Base-by-base conservation (phyloP, 2,797 vertebrate species). In the Meda fulgida region DNA sequence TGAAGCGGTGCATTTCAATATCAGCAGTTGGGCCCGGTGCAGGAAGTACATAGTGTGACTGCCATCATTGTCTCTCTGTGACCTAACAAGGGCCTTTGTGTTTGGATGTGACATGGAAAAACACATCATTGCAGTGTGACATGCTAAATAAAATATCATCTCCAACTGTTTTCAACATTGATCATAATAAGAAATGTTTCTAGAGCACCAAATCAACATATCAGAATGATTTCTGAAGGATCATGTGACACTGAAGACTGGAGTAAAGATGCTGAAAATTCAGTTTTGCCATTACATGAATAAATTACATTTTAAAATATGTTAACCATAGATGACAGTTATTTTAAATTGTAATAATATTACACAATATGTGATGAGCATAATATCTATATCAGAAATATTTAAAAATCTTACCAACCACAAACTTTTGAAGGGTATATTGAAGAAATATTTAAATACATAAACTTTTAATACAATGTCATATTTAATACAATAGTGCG, bases 1-100 rank as follows among this genome's bases (percentile, higher is more conserved):
- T 91, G 86, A 93, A 95, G 95, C 91, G 92, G 92, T 0, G 84
- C 92, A 93, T 93, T 93, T 89, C 89, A 94, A 93, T 90, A 92
- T 94, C 92, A 92, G 93, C 93, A 83, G 93, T 94, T 93, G 91
- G 92, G 81, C 86, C 91, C 83, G 89, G 89, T 63, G 87, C 73
- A 87, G 90, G 85, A 90, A 72, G 85, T 88, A 75, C 80, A 85
- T 81, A 66, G 82, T 82, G 87, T 88, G 80, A 87, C 83, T 80
- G 82, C 48, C 72, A 84, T 86, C 83, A 84, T 63, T 78, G 78
- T 87, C 86, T 81, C 83, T 75, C 76, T 81, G 75, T 81, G 84
- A 78, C 80, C 77, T 75, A 78, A 80, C 73, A 73, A 69, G 7
- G 26, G 60, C 79, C 78, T 66, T 55, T 78, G 83, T 34, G 53